These are phyloP conservation scores for Acanthoscelides obtectus DNA, from an alignment of 2,888 invertebrate genomes.

Conservation along the genomic window DNA sequence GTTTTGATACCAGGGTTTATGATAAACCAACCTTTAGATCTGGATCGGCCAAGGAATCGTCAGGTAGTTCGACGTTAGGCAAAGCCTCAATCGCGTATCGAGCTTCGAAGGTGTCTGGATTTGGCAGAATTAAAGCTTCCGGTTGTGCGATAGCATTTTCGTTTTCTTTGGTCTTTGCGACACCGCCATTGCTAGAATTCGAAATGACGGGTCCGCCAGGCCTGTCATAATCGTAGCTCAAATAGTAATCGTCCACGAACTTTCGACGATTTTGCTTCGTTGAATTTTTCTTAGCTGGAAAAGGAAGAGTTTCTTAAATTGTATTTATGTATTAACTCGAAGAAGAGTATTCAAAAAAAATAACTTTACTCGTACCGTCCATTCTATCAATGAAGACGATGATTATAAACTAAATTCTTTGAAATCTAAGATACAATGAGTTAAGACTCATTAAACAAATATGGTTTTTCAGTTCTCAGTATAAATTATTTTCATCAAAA, in stretches of 20 bases:
- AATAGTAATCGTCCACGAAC: not conserved
- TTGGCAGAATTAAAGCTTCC: constrained; percentile 43
- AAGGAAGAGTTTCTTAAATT: too few relatives aligned
- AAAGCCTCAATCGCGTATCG: constrained; percentile 46
- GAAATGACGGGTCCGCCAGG: not conserved
- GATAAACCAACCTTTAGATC: constrained; percentile 45
- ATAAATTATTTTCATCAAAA: too few relatives aligned
- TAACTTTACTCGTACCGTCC: too few relatives aligned
- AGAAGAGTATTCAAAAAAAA: too few relatives aligned
- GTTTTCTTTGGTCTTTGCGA: not conserved
- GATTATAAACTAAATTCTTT: too few relatives aligned
- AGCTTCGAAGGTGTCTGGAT: constrained; percentile 39
- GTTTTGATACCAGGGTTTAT: too few relatives aligned
- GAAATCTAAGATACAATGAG: too few relatives aligned
- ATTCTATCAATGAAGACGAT: too few relatives aligned
- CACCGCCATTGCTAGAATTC: not conserved
- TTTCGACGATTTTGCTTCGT: not conserved
- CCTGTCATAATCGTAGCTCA: not conserved
- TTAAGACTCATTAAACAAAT: too few relatives aligned
- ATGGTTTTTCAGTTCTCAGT: too few relatives aligned
- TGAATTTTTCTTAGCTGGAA: not conserved
- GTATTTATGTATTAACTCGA: too few relatives aligned
- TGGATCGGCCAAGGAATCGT: constrained; percentile 60
- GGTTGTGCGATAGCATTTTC: constrained; percentile 12
- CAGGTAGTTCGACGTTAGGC: constrained; percentile 54